Conservation (phyloP, 2,888 invertebrate species). For the Meteorus cinctellus region DNA sequence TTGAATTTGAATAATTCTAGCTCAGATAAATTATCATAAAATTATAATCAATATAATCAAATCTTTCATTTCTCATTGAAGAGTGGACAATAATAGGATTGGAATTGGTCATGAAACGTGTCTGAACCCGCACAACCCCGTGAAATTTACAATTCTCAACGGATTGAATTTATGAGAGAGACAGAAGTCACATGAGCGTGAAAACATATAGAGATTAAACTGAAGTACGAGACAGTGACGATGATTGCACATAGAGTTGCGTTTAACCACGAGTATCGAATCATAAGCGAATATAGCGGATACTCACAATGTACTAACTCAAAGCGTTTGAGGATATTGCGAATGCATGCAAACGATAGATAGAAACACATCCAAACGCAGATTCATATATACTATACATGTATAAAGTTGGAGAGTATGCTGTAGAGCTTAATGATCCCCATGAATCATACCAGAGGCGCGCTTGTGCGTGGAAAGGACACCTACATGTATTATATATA, state of each 20-base stretch:
- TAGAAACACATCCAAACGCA: constrained; percentile 17
- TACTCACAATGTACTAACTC: not conserved
- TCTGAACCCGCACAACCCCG: constrained; percentile 14
- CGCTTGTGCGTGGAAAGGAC: constrained; percentile 48
- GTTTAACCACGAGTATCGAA: constrained; percentile 16
- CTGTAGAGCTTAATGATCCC: constrained; percentile 51
- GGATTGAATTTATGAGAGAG: constrained; percentile 33
- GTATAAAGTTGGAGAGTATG: constrained; percentile 31
- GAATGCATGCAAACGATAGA: not conserved
- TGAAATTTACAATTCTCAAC: constrained; percentile 34
- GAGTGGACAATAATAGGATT: constrained; percentile 11
- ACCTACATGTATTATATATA: constrained; percentile 41
- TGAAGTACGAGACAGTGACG: constrained; percentile 2
- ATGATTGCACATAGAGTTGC: not conserved
- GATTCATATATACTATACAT: constrained; percentile 22
- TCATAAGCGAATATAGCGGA: constrained; percentile 4
- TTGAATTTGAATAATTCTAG: too few relatives aligned
- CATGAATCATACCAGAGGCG: constrained; percentile 51
- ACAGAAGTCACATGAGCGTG: constrained; percentile 8
- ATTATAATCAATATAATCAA: too few relatives aligned
- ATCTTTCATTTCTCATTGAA: not conserved
- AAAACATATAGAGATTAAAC: constrained; percentile 3
- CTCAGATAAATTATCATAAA: too few relatives aligned
- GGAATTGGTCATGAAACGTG: not conserved
- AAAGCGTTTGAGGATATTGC: not conserved